These are phyloP conservation scores for Operophtera brumata DNA, from an alignment of 2,888 invertebrate species.

Conservation along the genomic window DNA sequence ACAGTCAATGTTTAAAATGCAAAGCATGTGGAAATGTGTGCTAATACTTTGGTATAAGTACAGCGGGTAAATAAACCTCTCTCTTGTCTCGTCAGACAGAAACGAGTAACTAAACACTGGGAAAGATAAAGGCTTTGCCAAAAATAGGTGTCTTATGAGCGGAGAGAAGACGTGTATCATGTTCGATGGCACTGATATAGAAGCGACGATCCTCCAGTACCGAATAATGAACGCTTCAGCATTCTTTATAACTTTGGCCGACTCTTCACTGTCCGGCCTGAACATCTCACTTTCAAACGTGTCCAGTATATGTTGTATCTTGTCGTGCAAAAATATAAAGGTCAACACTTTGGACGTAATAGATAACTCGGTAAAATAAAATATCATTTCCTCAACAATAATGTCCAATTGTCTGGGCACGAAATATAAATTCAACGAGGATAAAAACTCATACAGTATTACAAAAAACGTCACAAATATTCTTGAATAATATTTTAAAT, in stretches of 20 bases:
- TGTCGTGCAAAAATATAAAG: constrained; percentile 40
- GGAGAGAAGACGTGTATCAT: constrained; percentile 41
- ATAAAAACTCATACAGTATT: constrained; percentile 40
- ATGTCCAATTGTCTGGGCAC: constrained; percentile 47
- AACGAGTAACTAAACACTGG: constrained; percentile 55
- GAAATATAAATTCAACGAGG: constrained; percentile 50
- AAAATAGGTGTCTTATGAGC: constrained; percentile 43
- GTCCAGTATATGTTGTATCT: constrained; percentile 43
- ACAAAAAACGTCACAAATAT: constrained; percentile 39
- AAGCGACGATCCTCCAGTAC: constrained; percentile 50
- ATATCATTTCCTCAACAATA: constrained; percentile 53
- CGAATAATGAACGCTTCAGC: constrained; percentile 47
- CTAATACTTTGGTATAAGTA: constrained; percentile 56
- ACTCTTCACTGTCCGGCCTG: constrained; percentile 41
- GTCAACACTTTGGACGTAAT: constrained; percentile 52
- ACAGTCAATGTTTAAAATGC: constrained; percentile 52
- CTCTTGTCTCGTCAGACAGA: constrained; percentile 41
- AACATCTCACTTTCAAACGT: constrained; percentile 53
- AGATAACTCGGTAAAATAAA: constrained; percentile 52
- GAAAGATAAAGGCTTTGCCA: constrained; percentile 37
- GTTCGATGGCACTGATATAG: constrained; percentile 41
- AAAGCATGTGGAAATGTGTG: constrained; percentile 52
- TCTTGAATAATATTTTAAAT: constrained; percentile 43
- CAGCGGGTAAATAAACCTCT: constrained; percentile 46
- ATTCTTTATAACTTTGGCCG: constrained; percentile 38